Base-by-base conservation (phyloP, 2,888 invertebrate species). In the Aquatica leii region DNA sequence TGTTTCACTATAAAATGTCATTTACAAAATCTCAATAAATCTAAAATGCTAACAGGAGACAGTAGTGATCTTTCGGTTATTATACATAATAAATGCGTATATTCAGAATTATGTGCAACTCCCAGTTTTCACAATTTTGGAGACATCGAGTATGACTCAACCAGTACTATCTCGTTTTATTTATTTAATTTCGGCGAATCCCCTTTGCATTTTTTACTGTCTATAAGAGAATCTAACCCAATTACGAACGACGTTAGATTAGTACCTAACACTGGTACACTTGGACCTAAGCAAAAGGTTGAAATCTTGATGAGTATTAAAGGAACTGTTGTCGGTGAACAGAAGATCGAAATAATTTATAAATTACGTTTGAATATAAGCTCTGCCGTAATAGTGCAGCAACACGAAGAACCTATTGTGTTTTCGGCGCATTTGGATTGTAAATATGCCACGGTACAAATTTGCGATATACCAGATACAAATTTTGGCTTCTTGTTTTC, bases 101-200 rank as follows among this genome's bases (percentile, higher is more conserved):
- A 65, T 61, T 70, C 71, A 9, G 57, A 70, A 56, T 58, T 73
- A 56, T 73, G 71, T 53, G 80, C 82, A 9, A 72, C 73, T 14
- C 84, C 84, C 1, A 73, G 73, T n/a, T 70, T 72, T 37, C 59
- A 78, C 15, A 71, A 79, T 66, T 80, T 83, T 51, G 79, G 76
- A 1, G 66, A 75, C 31, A 60, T 76, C 6, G 66, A 69, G 41
- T 80, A 77, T 63, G 77, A 76, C 11, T 66, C 72, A 15, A 62
- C 65, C 1, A 73, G 73, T 31, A 66, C 74, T 18, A 68, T 74
- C 3, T 69, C 71, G 41, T 83, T 84, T 58, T 66, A 77, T 35
- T 46, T 83, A 12, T 80, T 77, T 61, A 84, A 84, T 73, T 80
- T 80, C 65, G 82, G 83, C 21, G 49, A 70, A 15, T 79, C 82